Conservation (phyloP, 2,113 vertebrate species). For the Cromileptes altivelis region DNA sequence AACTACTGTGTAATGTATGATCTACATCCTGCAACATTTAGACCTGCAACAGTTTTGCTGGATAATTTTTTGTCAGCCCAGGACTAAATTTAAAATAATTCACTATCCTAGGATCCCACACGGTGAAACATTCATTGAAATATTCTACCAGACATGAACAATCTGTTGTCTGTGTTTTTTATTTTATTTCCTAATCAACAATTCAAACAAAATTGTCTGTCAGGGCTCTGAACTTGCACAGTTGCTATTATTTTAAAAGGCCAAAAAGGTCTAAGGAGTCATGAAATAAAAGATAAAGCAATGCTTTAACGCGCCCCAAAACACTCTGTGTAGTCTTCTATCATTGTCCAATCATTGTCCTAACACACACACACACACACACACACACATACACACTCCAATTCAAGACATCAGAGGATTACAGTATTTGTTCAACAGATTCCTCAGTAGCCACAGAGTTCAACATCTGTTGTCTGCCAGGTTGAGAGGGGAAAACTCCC, state of each 20-base stretch:
- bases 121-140: background rate
- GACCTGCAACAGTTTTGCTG: background rate
- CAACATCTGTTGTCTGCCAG: conserved; percentile 64
- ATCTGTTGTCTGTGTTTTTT: background rate
- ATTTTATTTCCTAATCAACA: background rate
- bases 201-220: background rate
- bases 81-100: background rate
- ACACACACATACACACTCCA: conserved; percentile 6
- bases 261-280: background rate
- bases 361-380: background rate
- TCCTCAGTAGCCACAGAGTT: conserved; percentile 56
- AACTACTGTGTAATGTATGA: background rate
- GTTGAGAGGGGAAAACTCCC: conserved; percentile 16
- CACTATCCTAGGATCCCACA: background rate
- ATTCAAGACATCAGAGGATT: conserved; percentile 56
- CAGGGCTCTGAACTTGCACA: background rate
- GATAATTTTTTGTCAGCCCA: background rate
- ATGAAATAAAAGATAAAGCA: background rate
- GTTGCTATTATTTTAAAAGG: background rate
- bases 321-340: background rate
- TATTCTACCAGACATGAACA: background rate
- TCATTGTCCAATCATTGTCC: background rate
- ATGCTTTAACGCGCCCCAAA: background rate
- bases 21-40: background rate
- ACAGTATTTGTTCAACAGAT: conserved; percentile 62